A percentile compares a stretch with the other conserved stretches of the same genome.
Conservation (phyloP, 2,113 vertebrate species). For the Cynocephalus volans region DNA sequence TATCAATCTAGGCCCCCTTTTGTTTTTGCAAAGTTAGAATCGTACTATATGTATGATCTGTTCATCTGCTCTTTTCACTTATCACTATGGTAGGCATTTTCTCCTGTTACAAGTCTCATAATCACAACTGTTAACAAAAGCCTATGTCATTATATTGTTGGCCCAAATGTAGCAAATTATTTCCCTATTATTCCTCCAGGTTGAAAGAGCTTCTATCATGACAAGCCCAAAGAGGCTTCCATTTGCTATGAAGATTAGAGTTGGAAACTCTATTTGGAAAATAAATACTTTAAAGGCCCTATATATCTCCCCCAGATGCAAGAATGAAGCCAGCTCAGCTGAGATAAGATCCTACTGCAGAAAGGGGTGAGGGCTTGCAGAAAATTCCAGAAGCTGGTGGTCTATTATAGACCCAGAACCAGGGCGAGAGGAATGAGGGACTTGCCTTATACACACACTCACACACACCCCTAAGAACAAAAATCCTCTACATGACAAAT, state of each 20-base stretch:
- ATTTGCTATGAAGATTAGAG: neutral
- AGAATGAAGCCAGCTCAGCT: neutral
- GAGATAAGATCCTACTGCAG: neutral
- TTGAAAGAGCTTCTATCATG: neutral
- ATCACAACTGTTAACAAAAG: slow-evolving; percentile 2
- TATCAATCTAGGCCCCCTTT: neutral
- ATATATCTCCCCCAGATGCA: neutral
- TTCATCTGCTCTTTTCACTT: neutral
- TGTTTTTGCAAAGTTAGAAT: slow-evolving; percentile 7
- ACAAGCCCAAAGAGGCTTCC: neutral
- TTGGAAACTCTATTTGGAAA: neutral
- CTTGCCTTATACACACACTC: too few relatives aligned
- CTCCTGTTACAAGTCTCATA: neutral
- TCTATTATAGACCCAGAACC: neutral
- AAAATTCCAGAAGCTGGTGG: neutral
- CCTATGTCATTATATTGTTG: neutral
- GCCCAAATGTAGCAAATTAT: slow-evolving; percentile 10
- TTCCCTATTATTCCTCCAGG: neutral
- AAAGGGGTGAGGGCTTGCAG: neutral
- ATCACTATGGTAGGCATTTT: neutral
- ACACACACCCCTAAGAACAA: neutral
- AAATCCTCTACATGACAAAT: neutral
- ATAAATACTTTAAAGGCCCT: neutral
- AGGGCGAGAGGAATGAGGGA: neutral
- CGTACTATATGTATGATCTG: neutral